These are phyloP conservation scores for Hiodon alosoides DNA, from an alignment of 2,113 vertebrate genomes.

Conservation along the genomic window DNA sequence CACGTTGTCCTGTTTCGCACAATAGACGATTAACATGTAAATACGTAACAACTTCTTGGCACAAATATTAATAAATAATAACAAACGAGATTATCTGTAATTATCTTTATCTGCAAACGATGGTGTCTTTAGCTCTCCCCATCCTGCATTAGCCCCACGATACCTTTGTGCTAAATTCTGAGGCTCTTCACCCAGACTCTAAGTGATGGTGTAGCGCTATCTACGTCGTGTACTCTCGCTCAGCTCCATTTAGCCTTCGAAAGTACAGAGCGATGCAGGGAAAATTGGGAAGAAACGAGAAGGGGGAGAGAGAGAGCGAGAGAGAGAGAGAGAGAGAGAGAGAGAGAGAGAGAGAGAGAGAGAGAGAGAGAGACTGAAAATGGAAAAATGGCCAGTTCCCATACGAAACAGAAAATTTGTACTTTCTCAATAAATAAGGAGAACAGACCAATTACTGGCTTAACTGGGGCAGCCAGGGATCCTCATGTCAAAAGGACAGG, in stretches of 20 bases:
- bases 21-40: too few relatives aligned
- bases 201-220: slow-evolving; percentile 83
- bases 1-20: too few relatives aligned
- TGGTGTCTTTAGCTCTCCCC: slow-evolving; percentile 80
- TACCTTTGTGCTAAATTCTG: slow-evolving; percentile 83
- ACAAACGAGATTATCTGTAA: slow-evolving; percentile 91
- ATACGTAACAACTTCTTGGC: too few relatives aligned
- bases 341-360: background rate
- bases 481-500: slow-evolving; percentile 87
- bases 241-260: slow-evolving; percentile 80
- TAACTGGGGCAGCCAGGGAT: slow-evolving; percentile 81
- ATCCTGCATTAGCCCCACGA: slow-evolving; percentile 71
- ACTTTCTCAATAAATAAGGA: slow-evolving; percentile 74
- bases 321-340: slow-evolving; percentile 30
- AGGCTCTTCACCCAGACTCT: slow-evolving; percentile 87
- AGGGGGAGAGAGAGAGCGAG: background rate
- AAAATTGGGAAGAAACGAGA: background rate
- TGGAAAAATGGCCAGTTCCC: slow-evolving; percentile 64
- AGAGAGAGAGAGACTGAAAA: slow-evolving; percentile 48
- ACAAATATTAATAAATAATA: slow-evolving; percentile 57
- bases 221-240: slow-evolving; percentile 66
- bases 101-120: slow-evolving; percentile 71
- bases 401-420: slow-evolving; percentile 78
- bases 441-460: slow-evolving; percentile 87
- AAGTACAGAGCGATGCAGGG: slow-evolving; percentile 65